Conservation (phyloP, 2,797 vertebrate genomes). For the Chaunax sp. region DNA sequence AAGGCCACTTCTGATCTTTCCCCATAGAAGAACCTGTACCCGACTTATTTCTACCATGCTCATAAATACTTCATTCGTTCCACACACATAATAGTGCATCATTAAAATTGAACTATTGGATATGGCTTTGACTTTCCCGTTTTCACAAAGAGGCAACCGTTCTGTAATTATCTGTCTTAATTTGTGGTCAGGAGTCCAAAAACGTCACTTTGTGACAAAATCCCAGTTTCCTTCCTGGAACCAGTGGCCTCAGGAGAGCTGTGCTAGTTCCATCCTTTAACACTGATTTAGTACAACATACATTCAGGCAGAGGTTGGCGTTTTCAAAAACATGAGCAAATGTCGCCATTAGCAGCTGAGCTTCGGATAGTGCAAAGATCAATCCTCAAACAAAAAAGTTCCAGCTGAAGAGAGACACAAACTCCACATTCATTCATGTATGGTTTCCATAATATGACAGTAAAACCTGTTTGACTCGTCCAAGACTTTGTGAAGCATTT, state of each 20-base stretch:
- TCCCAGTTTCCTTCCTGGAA: too few relatives aligned
- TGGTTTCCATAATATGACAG: neutral
- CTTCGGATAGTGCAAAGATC: constrained; percentile 42
- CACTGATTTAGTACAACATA: constrained; percentile 21
- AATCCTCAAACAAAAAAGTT: neutral
- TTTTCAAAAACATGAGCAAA: constrained; percentile 5
- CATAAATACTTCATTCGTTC: neutral
- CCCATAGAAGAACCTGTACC: constrained; percentile 1
- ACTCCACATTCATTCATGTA: neutral
- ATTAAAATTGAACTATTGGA: too few relatives aligned
- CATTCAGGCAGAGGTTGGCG: constrained; percentile 40
- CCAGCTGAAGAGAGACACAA: neutral
- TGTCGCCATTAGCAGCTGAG: neutral
- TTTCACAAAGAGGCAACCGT: too few relatives aligned
- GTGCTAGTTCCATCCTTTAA: neutral
- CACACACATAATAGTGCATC: too few relatives aligned
- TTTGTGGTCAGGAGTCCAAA: too few relatives aligned
- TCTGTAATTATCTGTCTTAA: too few relatives aligned
- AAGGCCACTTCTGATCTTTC: constrained; percentile 58
- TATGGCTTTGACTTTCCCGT: constrained; percentile 65
- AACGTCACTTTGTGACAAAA: too few relatives aligned
- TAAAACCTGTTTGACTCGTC: neutral
- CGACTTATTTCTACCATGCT: neutral
- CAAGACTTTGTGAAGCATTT: neutral
- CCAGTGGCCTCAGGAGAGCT: too few relatives aligned